phyloP scores from a whole-genome alignment of 2,888 invertebrate genomes.

The Actias luna region DNA sequence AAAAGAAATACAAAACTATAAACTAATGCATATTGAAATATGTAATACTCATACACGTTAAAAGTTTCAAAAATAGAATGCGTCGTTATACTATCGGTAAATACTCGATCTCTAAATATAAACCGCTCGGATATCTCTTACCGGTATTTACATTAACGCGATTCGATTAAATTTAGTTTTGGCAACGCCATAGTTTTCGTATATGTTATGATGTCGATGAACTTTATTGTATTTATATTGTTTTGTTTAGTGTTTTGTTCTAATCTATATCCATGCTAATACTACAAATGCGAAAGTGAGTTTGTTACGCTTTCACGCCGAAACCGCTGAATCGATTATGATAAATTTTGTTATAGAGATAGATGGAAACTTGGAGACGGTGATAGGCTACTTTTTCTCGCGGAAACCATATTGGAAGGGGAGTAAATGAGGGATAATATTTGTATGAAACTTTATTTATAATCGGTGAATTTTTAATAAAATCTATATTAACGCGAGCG shows the following conservation, averaged over 20 bases:
- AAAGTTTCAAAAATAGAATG: background rate
- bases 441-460: too few relatives aligned
- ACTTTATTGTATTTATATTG: background rate
- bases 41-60: background rate
- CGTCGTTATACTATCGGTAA: background rate
- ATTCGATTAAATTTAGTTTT: constrained; percentile 14
- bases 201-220: background rate
- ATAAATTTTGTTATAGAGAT: too few relatives aligned
- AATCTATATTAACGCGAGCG: too few relatives aligned
- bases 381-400: too few relatives aligned
- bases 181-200: background rate
- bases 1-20: background rate
- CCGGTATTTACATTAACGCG: constrained; percentile 4
- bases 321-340: too few relatives aligned
- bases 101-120: background rate
- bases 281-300: too few relatives aligned
- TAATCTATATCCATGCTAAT: background rate
- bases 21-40: background rate
- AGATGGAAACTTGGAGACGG: too few relatives aligned
- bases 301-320: too few relatives aligned
- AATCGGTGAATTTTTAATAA: too few relatives aligned
- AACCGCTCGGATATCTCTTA: background rate
- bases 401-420: too few relatives aligned
- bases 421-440: too few relatives aligned
- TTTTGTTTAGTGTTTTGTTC: background rate